A percentile compares a stretch with the other conserved stretches of the same genome.
These are phyloP conservation scores for Andricus curvator DNA, from an alignment of 2,888 invertebrate genomes.

Conservation along the genomic window DNA sequence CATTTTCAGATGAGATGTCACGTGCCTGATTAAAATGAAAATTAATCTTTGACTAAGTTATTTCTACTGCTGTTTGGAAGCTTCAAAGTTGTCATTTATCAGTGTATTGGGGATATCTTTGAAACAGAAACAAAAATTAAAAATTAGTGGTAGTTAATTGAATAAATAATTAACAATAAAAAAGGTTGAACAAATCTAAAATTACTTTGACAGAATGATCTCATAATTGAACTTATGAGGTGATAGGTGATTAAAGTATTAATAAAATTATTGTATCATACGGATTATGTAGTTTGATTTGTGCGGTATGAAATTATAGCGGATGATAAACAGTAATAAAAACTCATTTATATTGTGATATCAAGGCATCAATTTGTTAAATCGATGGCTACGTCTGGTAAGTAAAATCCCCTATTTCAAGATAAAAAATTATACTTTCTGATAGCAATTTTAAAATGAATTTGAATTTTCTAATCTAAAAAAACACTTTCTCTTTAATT, in stretches of 20 bases:
- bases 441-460: neutral
- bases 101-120: neutral
- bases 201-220: neutral
- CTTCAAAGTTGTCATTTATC: neutral
- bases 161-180: neutral
- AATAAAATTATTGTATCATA: neutral
- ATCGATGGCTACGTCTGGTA: slow-evolving; percentile 3
- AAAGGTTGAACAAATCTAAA: neutral
- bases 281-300: neutral
- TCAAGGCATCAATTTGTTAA: neutral
- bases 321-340: neutral
- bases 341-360: slow-evolving; percentile 5
- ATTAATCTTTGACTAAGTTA: too few relatives aligned
- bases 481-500: too few relatives aligned
- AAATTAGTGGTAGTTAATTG: neutral
- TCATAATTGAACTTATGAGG: neutral
- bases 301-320: neutral
- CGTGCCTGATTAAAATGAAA: too few relatives aligned
- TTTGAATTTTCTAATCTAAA: neutral
- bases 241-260: neutral
- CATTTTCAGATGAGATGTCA: neutral
- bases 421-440: neutral
- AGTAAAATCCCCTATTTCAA: neutral
- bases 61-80: neutral
- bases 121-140: neutral